Evolutionary conservation across 2,888 invertebrate genomes (phyloP).

Genomic region (Glomeris marginata): DNA sequence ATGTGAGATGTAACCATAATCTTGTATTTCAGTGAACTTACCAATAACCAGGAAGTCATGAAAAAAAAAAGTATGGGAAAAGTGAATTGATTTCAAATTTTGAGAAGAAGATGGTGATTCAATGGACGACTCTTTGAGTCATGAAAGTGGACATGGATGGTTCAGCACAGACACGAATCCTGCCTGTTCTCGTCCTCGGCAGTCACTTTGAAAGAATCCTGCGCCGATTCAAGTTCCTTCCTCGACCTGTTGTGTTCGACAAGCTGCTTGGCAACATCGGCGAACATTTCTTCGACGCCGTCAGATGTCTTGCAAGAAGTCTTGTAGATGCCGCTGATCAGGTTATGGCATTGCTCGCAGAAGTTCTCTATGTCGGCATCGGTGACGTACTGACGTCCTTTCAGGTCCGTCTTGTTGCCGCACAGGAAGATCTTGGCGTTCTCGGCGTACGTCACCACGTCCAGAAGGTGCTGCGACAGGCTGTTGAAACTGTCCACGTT

Average conservation of each 20-base stretch:
- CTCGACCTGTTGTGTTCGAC: constrained; percentile 66
- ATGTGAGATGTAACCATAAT: no score
- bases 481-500: constrained; percentile 85
- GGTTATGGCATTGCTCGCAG: constrained; percentile 80
- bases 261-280: constrained; percentile 65
- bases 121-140: no score
- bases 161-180: constrained; percentile 13
- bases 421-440: constrained; percentile 90
- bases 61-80: no score
- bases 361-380: constrained; percentile 80
- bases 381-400: constrained; percentile 51
- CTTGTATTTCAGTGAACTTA: no score
- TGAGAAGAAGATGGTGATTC: no score
- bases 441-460: constrained; percentile 85
- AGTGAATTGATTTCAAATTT: no score
- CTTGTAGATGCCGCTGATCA: constrained; percentile 73
- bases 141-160: no score
- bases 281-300: constrained; percentile 79
- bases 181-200: constrained; percentile 11
- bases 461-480: constrained; percentile 77
- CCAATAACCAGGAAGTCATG: no score
- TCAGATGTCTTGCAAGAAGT: constrained; percentile 77
- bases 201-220: constrained; percentile 20
- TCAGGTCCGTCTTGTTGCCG: constrained; percentile 78
- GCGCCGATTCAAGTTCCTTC: constrained; percentile 50